Base-by-base conservation (phyloP, 2,113 vertebrate species). In the Perognathus longimembris region DNA sequence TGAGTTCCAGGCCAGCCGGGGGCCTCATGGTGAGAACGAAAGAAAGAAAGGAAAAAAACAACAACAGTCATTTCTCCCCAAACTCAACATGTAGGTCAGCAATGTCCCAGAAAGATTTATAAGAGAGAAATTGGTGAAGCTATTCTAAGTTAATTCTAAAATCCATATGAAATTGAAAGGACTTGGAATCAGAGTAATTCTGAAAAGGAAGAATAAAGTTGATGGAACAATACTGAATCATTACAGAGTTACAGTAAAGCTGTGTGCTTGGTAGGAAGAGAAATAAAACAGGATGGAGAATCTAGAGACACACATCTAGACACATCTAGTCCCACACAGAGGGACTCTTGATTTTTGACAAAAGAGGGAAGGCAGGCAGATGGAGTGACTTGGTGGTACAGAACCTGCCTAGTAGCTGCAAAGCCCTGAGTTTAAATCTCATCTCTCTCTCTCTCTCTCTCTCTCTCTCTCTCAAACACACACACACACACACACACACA, bases 321-420 rank as follows among this genome's bases (percentile, higher is more conserved):
- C n/a, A n/a, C n/a, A n/a, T n/a, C n/a, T n/a, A n/a, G 26, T 6
- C 21, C 73, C 2, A 4, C 0, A 3, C 26, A 21, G 7, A 57
- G 30, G 6, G 86, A 36, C 15, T 54, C 50, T 54, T 17, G 36
- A 40, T 66, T 90, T 79, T 50, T 32, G 32, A 70, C 50, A 57
- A 71, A 82, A 66, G 11, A 1, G 50, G 50, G 45, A 45, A 45
- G 12, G 45, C 9, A 15, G 50, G 50, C 17, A 54, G 50, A 54
- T 18, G 15, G 50, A 54, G 50, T 54, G 50, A 54, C 4, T 54
- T 15, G 17, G 14, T 54, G 50, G 50, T 54, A 54, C 2, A 54
- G 50, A 54, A 54, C 4, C 50, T 54, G 15, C 50, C 50, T 54
- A 54, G 50, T 15, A 54, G 17, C 12, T 3, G 50, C 50, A 54